Base-by-base conservation (phyloP, 2,888 invertebrate genomes). In the Capitulum mitella region DNA sequence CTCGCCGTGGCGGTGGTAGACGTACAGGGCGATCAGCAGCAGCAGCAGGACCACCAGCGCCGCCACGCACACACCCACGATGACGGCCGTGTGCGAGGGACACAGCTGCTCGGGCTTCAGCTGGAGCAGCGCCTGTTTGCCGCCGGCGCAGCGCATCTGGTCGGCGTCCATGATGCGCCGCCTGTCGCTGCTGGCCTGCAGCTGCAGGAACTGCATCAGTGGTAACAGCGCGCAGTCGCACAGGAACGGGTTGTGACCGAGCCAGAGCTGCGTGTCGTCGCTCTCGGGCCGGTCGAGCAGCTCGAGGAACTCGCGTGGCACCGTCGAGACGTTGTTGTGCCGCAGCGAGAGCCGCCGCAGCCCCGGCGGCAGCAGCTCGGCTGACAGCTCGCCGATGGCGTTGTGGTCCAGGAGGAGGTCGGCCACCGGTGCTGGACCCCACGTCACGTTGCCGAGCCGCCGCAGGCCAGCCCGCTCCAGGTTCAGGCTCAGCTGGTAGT, bases 191-290 rank as follows among this genome's bases (percentile, higher is more conserved):
- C 76, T 58, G 26, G 40, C 16, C 77, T 87, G 86, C 8, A 84
- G 84, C 79, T 89, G 88, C 0, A 90, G 84, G 83, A 89, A 90
- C 32, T 87, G 86, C 14, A 91, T 84, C 75, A 93, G 88, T 16
- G 88, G 85, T 78, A 87, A 87, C 37, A 90, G 87, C 0, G 87
- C 85, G 83, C 93, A 93, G 82, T 89, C 88, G 84, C 93, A 93
- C 16, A 84, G 84, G 88, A 92, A 89, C 0, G 91, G 91, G 84
- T 93, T 94, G n/a, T 87, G 86, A 12, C 89, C 86, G 14, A 92
- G 85, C 83, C 88, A 88, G 58, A 91, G 19, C 22, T 34, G 70
- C 26, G 70, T 70, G 19, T 6, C 70, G 70, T 70, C 40, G 70
- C 40, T 70, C 22, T 37, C 37, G 8, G 70, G 19, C 26, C 26